phyloP scores from a whole-genome alignment of 2,113 vertebrate species.

The Pollachius pollachius region DNA sequence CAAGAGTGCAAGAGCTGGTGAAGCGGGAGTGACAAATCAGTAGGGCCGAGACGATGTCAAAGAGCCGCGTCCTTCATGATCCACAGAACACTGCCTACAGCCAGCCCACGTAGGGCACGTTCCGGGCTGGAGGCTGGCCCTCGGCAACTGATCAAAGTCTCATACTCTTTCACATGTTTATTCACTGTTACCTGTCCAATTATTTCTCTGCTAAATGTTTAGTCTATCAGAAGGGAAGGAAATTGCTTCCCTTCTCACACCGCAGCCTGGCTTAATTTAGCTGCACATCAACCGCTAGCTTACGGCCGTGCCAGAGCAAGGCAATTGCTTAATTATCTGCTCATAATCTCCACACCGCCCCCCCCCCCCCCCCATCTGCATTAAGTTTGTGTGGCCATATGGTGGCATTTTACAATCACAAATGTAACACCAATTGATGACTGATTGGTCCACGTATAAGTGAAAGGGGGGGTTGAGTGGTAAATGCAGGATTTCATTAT shows the following conservation, averaged over 20 bases:
- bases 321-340: constrained; percentile 53
- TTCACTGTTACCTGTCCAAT: constrained; percentile 59
- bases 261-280: constrained; percentile 43
- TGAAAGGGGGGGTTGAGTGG: constrained; percentile 25
- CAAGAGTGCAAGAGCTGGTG: not conserved
- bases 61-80: constrained; percentile 32
- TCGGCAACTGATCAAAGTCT: constrained; percentile 49
- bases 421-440: constrained; percentile 41
- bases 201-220: constrained; percentile 60
- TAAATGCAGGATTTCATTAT: constrained; percentile 17
- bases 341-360: constrained; percentile 38
- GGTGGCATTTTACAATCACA: constrained; percentile 45
- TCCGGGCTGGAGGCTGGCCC: constrained; percentile 23
- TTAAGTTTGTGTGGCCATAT: constrained; percentile 45
- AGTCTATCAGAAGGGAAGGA: constrained; percentile 50
- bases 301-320: constrained; percentile 22
- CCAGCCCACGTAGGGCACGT: constrained; percentile 30
- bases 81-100: constrained; percentile 41
- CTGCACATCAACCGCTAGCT: constrained; percentile 42
- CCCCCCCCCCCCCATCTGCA: constrained; percentile 28
- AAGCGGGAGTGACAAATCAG: constrained; percentile 19
- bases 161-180: constrained; percentile 54
- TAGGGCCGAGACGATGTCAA: constrained; percentile 11
- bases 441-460: constrained; percentile 37
- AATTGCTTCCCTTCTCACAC: constrained; percentile 33